Conservation (phyloP, 2,888 invertebrate species). For the Eupithecia pulchellata region DNA sequence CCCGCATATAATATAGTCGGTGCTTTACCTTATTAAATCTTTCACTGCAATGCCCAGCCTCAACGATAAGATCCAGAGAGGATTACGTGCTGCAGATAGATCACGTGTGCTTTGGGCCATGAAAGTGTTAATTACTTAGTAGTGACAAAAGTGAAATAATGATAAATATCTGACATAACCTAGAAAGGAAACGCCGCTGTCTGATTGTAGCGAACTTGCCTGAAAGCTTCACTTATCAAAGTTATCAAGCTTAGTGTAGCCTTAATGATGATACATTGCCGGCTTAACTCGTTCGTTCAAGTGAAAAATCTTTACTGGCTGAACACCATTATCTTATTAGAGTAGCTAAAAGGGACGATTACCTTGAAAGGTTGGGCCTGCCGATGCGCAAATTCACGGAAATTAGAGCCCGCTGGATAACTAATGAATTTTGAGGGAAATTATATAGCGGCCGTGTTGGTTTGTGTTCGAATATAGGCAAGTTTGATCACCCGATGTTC, state of each 20-base stretch:
- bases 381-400: constrained; percentile 3
- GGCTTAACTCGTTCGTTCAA: constrained; percentile 12
- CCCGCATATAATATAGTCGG: not conserved
- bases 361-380: constrained; percentile 15
- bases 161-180: not conserved
- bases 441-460: not conserved
- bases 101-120: too few relatives aligned
- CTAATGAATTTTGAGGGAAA: not conserved
- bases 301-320: constrained; percentile 12
- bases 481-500: not conserved
- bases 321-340: constrained; percentile 12
- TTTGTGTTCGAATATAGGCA: not conserved
- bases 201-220: constrained; percentile 5
- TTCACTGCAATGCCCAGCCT: too few relatives aligned
- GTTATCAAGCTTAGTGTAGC: constrained; percentile 23
- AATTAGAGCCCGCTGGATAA: not conserved
- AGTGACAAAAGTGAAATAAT: not conserved
- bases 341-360: constrained; percentile 13
- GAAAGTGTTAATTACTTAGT: not conserved
- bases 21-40: not conserved
- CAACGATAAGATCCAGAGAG: too few relatives aligned
- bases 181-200: not conserved
- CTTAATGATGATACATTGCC: constrained; percentile 30
- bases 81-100: too few relatives aligned
- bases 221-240: constrained; percentile 27